Conservation (phyloP, 2,797 vertebrate species). For the Streptopelia turtur region DNA sequence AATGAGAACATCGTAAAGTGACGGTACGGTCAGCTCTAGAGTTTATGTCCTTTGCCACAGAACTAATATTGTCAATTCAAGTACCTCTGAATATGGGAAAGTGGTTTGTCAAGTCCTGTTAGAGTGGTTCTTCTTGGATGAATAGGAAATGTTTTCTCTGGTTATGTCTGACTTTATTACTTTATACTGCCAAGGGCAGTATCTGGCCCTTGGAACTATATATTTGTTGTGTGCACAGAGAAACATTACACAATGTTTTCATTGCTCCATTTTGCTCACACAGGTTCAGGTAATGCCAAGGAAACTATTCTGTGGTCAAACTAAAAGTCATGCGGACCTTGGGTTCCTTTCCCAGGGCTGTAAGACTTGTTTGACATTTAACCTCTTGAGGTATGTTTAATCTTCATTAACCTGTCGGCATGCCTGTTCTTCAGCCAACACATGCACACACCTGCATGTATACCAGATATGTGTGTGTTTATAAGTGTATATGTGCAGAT, state of each 20-base stretch:
- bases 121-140: not conserved
- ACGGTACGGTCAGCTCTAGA: not conserved
- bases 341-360: not conserved
- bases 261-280: not conserved
- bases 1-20: not conserved
- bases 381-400: not conserved
- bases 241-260: constrained; percentile 1
- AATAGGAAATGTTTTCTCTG: constrained; percentile 29
- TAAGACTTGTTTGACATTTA: not conserved
- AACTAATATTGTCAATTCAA: not conserved
- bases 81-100: not conserved
- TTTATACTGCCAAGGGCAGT: constrained; percentile 27
- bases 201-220: constrained; percentile 39
- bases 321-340: not conserved
- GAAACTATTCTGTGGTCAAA: not conserved
- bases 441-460: not conserved
- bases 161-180: constrained; percentile 37
- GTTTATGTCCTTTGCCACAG: not conserved
- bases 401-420: not conserved
- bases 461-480: not conserved
- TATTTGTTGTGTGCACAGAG: constrained; percentile 11
- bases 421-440: not conserved
- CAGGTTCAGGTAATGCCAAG: not conserved
- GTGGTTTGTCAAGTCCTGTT: not conserved
- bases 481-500: not conserved